Evolutionary conservation across 2,113 vertebrate genomes (phyloP).

Genomic region (Notothenia rossii): DNA sequence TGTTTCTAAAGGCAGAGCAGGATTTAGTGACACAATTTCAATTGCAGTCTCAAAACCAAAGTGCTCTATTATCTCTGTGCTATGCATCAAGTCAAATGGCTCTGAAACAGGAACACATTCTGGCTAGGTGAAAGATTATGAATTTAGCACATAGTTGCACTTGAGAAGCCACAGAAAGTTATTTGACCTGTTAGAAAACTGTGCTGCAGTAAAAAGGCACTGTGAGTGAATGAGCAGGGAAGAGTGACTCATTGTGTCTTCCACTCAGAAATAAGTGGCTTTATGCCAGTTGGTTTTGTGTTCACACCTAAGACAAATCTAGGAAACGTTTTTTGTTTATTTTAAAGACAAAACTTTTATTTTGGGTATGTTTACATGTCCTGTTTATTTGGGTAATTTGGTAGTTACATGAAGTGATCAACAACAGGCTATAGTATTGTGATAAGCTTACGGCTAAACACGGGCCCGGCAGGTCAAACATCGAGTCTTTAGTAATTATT

Average conservation of each 20-base stretch:
- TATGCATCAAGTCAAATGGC: background rate
- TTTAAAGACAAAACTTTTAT: background rate
- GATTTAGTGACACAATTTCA: slow-evolving; percentile 18
- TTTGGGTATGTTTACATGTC: background rate
- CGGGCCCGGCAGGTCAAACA: background rate
- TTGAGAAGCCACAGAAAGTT: slow-evolving; percentile 23
- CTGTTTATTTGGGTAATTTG: background rate
- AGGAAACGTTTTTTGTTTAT: background rate
- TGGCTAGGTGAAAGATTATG: background rate
- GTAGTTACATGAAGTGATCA: background rate
- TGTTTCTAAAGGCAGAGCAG: slow-evolving; percentile 5
- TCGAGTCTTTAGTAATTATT: background rate
- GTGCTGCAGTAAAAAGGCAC: background rate
- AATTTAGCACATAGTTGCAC: background rate
- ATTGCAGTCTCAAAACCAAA: slow-evolving; percentile 5
- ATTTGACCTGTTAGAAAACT: slow-evolving; percentile 18
- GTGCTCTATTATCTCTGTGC: background rate
- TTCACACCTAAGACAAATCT: background rate
- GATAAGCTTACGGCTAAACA: no score
- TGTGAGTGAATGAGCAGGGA: background rate
- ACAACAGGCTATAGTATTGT: background rate
- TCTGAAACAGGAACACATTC: slow-evolving; percentile 2
- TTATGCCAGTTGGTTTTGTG: background rate
- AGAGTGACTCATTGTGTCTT: background rate
- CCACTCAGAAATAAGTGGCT: background rate